Evolutionary conservation across 2,113 vertebrate species (phyloP).

Genomic region (Gallinago media): DNA sequence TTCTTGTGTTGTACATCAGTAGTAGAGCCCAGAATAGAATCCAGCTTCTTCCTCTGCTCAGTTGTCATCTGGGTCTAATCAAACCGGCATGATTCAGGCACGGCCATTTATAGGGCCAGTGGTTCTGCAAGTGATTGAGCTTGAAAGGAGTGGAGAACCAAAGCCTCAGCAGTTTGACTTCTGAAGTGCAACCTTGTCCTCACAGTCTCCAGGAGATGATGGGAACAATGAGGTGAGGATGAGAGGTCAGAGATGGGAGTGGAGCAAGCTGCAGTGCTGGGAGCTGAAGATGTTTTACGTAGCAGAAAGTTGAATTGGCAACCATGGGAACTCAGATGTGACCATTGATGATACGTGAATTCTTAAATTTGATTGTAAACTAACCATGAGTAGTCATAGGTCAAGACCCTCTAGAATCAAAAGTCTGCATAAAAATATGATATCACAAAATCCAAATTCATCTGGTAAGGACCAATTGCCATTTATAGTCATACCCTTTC

Average conservation of each 20-base stretch:
- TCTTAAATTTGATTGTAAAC: neutral
- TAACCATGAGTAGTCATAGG: neutral
- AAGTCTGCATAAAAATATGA: neutral
- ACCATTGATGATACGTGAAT: neutral
- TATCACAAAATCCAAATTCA: neutral
- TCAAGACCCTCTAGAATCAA: neutral
- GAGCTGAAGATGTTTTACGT: neutral
- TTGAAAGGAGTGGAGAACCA: neutral
- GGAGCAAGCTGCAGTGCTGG: neutral
- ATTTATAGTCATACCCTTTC: neutral
- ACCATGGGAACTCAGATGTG: neutral
- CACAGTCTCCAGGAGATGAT: neutral
- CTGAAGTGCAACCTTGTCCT: neutral
- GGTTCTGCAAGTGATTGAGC: neutral
- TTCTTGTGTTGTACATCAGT: neutral
- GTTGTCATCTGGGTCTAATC: neutral
- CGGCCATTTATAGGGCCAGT: neutral
- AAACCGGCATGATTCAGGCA: neutral
- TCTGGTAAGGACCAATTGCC: neutral
- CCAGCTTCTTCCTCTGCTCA: neutral
- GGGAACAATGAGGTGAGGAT: neutral
- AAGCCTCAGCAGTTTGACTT: neutral
- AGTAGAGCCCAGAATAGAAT: neutral
- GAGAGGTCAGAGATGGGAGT: neutral
- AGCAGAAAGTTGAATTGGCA: neutral